Conservation (phyloP, 2,797 vertebrate species). For the Spinus olivaceus region DNA sequence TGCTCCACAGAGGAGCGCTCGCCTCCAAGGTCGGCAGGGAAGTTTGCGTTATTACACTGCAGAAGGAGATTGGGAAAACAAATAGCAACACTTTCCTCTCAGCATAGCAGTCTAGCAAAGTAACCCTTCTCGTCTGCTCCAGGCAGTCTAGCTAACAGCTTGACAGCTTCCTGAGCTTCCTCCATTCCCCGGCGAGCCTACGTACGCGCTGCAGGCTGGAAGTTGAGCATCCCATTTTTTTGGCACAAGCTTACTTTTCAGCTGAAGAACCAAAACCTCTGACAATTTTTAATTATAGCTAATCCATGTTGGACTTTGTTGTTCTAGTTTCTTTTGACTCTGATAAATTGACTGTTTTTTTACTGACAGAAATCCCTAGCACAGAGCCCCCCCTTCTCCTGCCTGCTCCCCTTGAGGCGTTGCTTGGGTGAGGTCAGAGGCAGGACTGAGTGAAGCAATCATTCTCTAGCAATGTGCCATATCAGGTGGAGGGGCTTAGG, state of each 20-base stretch:
- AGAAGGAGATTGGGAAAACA: conserved; percentile 2
- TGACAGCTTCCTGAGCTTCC: conserved; percentile 14
- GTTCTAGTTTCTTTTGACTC: not conserved
- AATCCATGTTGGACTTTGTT: not conserved
- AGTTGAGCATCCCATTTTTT: not conserved
- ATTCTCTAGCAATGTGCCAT: not conserved
- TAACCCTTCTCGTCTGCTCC: not conserved
- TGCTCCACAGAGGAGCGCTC: not conserved
- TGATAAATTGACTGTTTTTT: not conserved
- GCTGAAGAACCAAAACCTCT: not conserved
- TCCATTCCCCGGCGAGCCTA: not conserved
- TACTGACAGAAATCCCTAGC: not conserved
- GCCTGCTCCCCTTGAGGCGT: not conserved
- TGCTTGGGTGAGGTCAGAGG: not conserved
- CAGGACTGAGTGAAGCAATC: not conserved
- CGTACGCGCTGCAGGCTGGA: not conserved
- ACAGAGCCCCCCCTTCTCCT: not conserved
- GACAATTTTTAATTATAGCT: not conserved
- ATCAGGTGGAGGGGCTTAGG: not conserved
- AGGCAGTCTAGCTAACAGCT: conserved; percentile 6
- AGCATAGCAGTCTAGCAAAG: conserved; percentile 8
- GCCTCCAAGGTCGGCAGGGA: not conserved
- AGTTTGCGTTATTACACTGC: not conserved
- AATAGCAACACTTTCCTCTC: not conserved
- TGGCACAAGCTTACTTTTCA: not conserved